A percentile compares a stretch with the other conserved stretches of the same genome.
phyloP scores from a whole-genome alignment of 2,888 invertebrate genomes.

The Mesochorus sp. region DNA sequence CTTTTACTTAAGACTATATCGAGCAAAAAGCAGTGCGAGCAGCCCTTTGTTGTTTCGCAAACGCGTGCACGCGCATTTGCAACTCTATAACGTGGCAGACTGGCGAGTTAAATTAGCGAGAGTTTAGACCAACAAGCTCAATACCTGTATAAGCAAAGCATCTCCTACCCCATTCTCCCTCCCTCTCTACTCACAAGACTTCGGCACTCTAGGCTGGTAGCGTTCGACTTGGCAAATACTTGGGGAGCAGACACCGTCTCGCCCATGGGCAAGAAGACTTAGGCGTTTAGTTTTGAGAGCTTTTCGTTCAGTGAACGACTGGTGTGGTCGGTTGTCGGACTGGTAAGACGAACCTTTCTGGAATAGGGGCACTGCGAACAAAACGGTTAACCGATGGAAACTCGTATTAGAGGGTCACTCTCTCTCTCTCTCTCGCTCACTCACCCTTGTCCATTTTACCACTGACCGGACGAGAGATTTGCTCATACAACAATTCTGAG shows the following conservation, averaged over 20 bases:
- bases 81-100: slow-evolving; percentile 30
- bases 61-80: slow-evolving; percentile 52
- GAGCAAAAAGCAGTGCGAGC: slow-evolving; percentile 70
- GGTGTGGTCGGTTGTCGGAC: slow-evolving; percentile 40
- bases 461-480: background rate
- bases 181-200: background rate
- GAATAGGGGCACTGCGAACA: slow-evolving; percentile 1
- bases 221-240: slow-evolving; percentile 56
- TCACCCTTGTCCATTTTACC: slow-evolving; percentile 2
- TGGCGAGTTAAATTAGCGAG: slow-evolving; percentile 42
- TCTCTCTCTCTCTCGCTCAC: slow-evolving; percentile 1
- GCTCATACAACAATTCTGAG: slow-evolving; percentile 20
- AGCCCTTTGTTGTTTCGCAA: slow-evolving; percentile 73
- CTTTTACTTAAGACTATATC: slow-evolving; percentile 70
- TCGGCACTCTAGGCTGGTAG: background rate
- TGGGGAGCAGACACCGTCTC: slow-evolving; percentile 16
- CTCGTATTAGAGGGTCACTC: slow-evolving; percentile 9
- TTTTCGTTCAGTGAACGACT: slow-evolving; percentile 11
- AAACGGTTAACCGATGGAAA: slow-evolving; percentile 22
- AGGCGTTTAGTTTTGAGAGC: slow-evolving; percentile 22
- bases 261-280: slow-evolving; percentile 45
- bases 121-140: slow-evolving; percentile 27
- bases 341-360: slow-evolving; percentile 33
- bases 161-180: background rate
- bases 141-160: slow-evolving; percentile 1